Evolutionary conservation across 2,113 vertebrate species (phyloP), one percentile per base, ranked within the genome.

Genomic region (Ranitomeya imitator): DNA sequence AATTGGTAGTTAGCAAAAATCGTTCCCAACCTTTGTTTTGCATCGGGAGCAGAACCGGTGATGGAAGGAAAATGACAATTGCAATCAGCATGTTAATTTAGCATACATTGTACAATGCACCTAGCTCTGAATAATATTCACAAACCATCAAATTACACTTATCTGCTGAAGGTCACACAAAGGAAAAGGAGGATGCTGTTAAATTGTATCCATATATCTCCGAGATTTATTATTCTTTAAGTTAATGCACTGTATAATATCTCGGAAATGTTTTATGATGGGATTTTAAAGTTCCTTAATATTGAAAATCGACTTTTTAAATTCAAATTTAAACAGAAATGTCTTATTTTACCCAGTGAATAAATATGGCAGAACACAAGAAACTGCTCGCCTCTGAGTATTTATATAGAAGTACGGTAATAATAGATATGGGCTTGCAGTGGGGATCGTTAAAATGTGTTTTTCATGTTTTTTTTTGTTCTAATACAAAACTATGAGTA

Each of bases 181-280:
- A 77, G 57, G 54, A 78, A 84, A 88, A 88, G 76, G 81, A 83
- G 67, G 81, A 78, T 55, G 67, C 65, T 21, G 71, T 78, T 78
- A 88, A 88, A 88, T 88, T 55, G 26, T 67, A 65, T 84, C 80
- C 87, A 88, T 88, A 84, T 83, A 88, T 88, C 80, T 84, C 81
- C 19, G 8, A 84, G 87, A 88, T 88, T 88, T 88, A 88, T 88
- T 88, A 67, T 78, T 84, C 87, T 88, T 84, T 84, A 88, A 88
- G 81, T 83, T 88, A 88, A 83, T 88, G 81, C 81, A 73, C 87
- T 84, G 87, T 84, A 88, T 84, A 88, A 84, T 88, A 84, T 88
- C 74, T 88, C 71, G 19, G 63, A 88, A 77, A 83, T 88, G 87
- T 84, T 84, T 88, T 84, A 88, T 84, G 87, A 84, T 88, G 73